Percentiles rank a stretch among this genome's conserved stretches.
These are phyloP conservation scores for Zaprionus ghesquierei DNA, from an alignment of 1,140 invertebrate genomes.

Conservation along the genomic window DNA sequence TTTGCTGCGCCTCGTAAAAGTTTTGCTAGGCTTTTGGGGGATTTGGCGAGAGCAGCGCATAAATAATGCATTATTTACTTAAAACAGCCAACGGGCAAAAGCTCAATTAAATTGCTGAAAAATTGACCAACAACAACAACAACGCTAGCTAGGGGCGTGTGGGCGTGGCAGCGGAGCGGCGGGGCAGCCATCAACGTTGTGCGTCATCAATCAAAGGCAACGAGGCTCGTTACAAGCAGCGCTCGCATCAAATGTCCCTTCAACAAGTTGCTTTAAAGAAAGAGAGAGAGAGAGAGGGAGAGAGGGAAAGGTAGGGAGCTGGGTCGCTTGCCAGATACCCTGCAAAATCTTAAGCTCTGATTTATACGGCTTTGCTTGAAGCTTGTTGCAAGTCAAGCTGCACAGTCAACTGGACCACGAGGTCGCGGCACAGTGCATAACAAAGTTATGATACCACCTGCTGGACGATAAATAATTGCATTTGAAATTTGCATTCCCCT, in stretches of 20 bases:
- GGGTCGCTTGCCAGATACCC: neutral
- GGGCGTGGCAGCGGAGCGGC: neutral
- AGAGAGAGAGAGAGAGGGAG: neutral
- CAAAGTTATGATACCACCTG: constrained; percentile 37
- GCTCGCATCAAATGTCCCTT: constrained; percentile 31
- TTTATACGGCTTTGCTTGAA: neutral
- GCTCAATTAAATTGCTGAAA: constrained; percentile 74
- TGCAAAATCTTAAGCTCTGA: neutral
- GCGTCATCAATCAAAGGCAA: constrained; percentile 61
- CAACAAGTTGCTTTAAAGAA: neutral
- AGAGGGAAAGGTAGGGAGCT: no score
- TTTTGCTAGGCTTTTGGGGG: constrained; percentile 9
- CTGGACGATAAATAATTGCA: constrained; percentile 49
- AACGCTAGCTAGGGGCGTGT: neutral
- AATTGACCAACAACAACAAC: constrained; percentile 51
- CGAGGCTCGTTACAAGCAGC: constrained; percentile 59
- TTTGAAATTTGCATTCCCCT: constrained; percentile 45
- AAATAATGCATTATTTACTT: constrained; percentile 78
- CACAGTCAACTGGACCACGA: neutral
- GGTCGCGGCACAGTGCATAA: constrained; percentile 20
- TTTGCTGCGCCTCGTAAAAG: constrained; percentile 25
- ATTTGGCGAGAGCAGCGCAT: constrained; percentile 40
- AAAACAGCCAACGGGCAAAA: constrained; percentile 63
- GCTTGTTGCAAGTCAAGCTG: neutral
- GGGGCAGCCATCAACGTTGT: constrained; percentile 27